These are phyloP conservation scores for Synanthedon tipuliformis DNA, from an alignment of 2,888 invertebrate genomes.

Conservation along the genomic window DNA sequence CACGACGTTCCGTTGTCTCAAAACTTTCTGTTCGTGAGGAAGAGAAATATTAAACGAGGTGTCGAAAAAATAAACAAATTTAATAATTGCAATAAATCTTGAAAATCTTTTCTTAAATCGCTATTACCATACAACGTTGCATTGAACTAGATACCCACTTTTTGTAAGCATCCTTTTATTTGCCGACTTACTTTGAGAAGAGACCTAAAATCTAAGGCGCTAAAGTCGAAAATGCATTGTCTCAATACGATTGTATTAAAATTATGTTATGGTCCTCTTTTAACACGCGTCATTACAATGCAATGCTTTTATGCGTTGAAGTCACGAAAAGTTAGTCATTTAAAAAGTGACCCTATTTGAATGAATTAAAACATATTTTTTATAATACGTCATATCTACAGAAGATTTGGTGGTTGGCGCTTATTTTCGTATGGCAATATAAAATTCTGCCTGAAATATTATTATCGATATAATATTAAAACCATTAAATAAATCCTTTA, in stretches of 20 bases:
- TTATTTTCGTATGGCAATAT: conserved; percentile 10
- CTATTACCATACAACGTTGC: neutral
- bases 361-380: neutral
- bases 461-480: too few relatives aligned
- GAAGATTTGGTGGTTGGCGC: conserved; percentile 11
- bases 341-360: conserved; percentile 8
- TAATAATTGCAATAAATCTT: neutral
- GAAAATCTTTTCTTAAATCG: neutral
- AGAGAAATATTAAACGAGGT: neutral
- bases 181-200: neutral
- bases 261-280: conserved; percentile 15
- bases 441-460: conserved; percentile 13
- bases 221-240: neutral
- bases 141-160: conserved; percentile 13
- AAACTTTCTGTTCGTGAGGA: neutral
- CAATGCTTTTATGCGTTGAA: conserved; percentile 20
- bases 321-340: conserved; percentile 15
- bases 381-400: neutral
- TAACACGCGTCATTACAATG: conserved; percentile 26
- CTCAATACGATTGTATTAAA: conserved; percentile 5
- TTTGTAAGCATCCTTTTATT: conserved; percentile 9
- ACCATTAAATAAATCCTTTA: too few relatives aligned
- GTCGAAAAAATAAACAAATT: neutral
- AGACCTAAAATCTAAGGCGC: neutral
- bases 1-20: too few relatives aligned